Evolutionary conservation across 2,113 vertebrate species (phyloP).

Genomic region (Pionites leucogaster): DNA sequence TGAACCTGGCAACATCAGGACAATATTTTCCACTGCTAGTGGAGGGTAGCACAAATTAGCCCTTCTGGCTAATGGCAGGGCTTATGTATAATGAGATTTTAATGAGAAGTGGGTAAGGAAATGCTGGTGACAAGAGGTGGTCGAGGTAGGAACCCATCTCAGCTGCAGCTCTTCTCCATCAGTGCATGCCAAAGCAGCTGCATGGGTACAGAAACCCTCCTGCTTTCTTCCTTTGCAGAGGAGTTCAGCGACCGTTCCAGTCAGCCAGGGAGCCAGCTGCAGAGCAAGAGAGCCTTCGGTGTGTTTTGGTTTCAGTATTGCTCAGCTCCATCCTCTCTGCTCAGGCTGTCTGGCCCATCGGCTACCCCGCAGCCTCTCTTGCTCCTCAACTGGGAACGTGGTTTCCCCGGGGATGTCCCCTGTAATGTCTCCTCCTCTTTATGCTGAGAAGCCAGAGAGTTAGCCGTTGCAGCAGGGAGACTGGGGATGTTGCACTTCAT

Average conservation of each 20-base stretch:
- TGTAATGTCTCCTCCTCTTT: neutral
- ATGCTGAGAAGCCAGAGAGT: neutral
- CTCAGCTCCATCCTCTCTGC: neutral
- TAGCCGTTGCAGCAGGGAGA: neutral
- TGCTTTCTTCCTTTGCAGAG: neutral
- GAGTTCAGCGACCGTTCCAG: fast-evolving
- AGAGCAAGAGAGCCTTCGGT: neutral
- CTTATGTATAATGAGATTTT: neutral
- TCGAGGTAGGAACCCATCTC: neutral
- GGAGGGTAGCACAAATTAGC: neutral
- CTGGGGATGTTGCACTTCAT: neutral
- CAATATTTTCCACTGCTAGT: fast-evolving
- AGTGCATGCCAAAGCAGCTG: neutral
- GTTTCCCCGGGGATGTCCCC: neutral
- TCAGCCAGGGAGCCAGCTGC: fast-evolving
- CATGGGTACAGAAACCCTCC: fast-evolving
- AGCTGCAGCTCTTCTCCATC: neutral
- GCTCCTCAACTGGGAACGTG: neutral
- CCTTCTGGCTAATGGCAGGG: neutral
- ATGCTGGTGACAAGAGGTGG: neutral
- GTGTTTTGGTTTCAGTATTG: neutral
- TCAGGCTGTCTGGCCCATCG: fast-evolving
- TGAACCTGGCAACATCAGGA: neutral
- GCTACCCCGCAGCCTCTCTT: neutral
- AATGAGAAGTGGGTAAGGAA: neutral